A percentile compares a stretch with the other conserved stretches of the same genome.
Conservation (phyloP, 2,888 invertebrate species). For the Suillia variegata region DNA sequence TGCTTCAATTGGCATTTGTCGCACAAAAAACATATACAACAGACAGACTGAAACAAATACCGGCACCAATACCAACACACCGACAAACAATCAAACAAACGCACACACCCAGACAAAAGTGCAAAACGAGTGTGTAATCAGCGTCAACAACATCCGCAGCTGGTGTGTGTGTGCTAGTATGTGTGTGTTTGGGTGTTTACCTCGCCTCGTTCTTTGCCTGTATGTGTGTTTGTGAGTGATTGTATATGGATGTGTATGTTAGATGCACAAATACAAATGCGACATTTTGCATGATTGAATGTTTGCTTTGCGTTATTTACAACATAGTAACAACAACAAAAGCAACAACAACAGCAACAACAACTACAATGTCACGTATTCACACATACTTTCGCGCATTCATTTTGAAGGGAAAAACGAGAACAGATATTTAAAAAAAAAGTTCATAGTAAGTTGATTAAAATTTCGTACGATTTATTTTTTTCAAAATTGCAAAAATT, state of each 20-base stretch:
- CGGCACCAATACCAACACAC: too few species aligned
- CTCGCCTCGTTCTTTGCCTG: too few species aligned
- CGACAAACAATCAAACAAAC: not conserved
- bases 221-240: not conserved
- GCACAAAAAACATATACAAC: too few species aligned
- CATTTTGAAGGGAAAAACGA: too few species aligned
- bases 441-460: too few species aligned
- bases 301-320: not conserved
- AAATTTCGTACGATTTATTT: too few species aligned
- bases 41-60: not conserved
- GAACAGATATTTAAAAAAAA: too few species aligned
- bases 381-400: too few species aligned
- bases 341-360: not conserved
- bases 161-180: too few species aligned
- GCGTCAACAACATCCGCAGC: not conserved
- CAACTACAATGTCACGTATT: too few species aligned
- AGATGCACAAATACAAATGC: not conserved
- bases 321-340: not conserved
- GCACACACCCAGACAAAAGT: not conserved
- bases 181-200: not conserved
- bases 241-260: too few species aligned
- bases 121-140: not conserved
- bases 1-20: constrained; percentile 1
- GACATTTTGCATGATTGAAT: constrained; percentile 1
- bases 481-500: too few species aligned